Evolutionary conservation across 2,888 invertebrate species (phyloP).

Genomic region (Nymphalis urticae): DNA sequence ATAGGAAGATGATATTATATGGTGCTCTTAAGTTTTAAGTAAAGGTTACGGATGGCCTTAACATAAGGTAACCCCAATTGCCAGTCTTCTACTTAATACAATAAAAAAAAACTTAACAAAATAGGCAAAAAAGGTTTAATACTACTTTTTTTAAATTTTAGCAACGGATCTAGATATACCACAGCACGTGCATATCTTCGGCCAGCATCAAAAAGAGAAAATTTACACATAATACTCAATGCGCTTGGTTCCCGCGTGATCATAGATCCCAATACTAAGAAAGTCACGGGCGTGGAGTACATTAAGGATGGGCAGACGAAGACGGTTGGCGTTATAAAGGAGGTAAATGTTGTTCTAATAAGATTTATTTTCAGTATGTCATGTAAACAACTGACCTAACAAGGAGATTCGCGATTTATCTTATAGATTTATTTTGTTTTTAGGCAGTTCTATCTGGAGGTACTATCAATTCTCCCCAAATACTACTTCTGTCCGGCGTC

Average conservation of each 20-base stretch:
- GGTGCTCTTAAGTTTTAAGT: no score
- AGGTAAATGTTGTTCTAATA: conserved; percentile 56
- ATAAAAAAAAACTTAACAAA: not conserved
- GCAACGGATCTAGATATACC: conserved; percentile 83
- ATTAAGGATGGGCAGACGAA: conserved; percentile 73
- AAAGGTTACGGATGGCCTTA: no score
- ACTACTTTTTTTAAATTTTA: conserved; percentile 45
- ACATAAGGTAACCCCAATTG: no score
- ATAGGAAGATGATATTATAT: no score
- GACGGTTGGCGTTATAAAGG: conserved; percentile 75
- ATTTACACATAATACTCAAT: conserved; percentile 83
- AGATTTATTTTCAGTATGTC: not conserved
- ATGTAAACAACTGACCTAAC: not conserved
- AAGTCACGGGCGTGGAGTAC: conserved; percentile 83
- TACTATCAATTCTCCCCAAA: conserved; percentile 85
- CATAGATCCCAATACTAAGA: conserved; percentile 72
- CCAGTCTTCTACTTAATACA: no score
- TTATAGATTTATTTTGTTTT: not conserved
- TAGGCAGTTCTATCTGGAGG: conserved; percentile 83
- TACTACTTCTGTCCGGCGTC: conserved; percentile 85
- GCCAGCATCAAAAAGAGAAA: conserved; percentile 80
- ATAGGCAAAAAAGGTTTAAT: not conserved
- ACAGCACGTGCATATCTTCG: conserved; percentile 83
- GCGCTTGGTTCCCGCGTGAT: conserved; percentile 83
- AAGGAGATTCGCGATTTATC: no score